Evolutionary conservation across 2,797 vertebrate genomes (phyloP).

Genomic region (Natrix natrix): DNA sequence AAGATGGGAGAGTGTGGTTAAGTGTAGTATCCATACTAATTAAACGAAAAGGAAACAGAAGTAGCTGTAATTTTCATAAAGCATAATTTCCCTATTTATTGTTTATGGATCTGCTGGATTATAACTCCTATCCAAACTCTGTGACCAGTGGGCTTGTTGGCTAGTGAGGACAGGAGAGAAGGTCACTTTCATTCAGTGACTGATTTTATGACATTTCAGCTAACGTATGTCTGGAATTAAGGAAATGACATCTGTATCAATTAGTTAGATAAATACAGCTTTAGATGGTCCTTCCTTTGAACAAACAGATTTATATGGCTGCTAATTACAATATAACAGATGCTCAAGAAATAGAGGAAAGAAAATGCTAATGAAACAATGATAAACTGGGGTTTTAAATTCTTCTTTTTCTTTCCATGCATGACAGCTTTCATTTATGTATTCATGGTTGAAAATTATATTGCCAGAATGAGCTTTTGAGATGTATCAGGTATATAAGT

Average conservation of each 20-base stretch:
- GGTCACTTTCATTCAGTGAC: not conserved
- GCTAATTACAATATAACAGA: not conserved
- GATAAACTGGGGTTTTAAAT: not conserved
- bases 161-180: not conserved
- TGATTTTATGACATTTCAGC: not conserved
- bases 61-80: not conserved
- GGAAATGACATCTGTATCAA: not conserved
- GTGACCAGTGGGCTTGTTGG: not conserved
- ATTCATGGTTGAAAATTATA: not conserved
- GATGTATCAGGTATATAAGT: not conserved
- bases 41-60: not conserved
- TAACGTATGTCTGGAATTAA: not conserved
- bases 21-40: not conserved
- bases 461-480: not conserved
- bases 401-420: not conserved
- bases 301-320: not conserved
- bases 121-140: not conserved
- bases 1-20: constrained; percentile 34
- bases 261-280: not conserved
- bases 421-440: not conserved
- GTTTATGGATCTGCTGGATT: not conserved
- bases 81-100: not conserved
- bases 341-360: not conserved
- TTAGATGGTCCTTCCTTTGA: not conserved
- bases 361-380: not conserved